These are phyloP conservation scores for Ellobius talpinus DNA, from an alignment of 2,113 vertebrate species.

Conservation along the genomic window DNA sequence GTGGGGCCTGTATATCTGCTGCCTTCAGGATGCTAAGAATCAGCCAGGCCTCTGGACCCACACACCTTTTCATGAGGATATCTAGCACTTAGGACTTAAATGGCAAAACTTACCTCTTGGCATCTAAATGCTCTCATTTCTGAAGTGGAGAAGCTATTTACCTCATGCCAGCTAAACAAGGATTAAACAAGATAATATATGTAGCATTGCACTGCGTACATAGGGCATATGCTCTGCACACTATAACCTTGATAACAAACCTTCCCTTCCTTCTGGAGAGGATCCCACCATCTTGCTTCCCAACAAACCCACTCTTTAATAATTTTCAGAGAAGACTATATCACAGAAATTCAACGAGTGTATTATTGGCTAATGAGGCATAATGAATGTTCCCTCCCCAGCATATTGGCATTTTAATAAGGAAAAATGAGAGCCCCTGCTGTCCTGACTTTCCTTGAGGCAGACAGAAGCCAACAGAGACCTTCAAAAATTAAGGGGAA, in stretches of 20 bases:
- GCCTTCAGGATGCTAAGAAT: background rate
- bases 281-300: conserved; percentile 5
- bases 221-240: background rate
- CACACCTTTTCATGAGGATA: background rate
- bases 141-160: conserved; percentile 12
- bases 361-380: background rate
- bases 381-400: conserved; percentile 32
- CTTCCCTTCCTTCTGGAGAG: background rate
- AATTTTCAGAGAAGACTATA: conserved; percentile 29
- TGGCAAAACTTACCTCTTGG: background rate
- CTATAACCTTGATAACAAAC: background rate
- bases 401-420: conserved; percentile 37
- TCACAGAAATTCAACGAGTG: conserved; percentile 3
- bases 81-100: background rate
- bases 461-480: background rate
- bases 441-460: background rate
- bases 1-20: background rate
- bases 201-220: background rate
- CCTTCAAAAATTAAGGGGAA: background rate
- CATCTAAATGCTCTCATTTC: conserved; percentile 18
- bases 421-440: conserved; percentile 1
- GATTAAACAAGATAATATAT: background rate
- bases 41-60: background rate
- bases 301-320: background rate
- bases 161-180: background rate